Conservation (phyloP, 1,140 invertebrate genomes). For the Nebria ingens region DNA sequence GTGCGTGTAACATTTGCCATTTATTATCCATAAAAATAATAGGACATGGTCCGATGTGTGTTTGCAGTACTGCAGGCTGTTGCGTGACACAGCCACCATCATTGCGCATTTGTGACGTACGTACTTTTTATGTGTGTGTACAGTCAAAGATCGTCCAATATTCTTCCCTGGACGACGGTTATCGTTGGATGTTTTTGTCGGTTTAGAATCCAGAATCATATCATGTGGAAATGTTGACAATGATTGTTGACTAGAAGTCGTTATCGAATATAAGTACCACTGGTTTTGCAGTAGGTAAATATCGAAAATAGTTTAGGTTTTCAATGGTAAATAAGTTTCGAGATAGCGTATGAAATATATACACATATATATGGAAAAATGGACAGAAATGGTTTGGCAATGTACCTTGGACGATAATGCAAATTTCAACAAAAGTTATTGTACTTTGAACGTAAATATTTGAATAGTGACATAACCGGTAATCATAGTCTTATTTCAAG, state of each 20-base stretch:
- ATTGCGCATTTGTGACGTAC: not conserved
- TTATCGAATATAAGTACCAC: too few species aligned
- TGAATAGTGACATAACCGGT: too few species aligned
- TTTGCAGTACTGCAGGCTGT: not conserved
- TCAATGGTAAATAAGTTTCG: not conserved
- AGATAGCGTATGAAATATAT: not conserved
- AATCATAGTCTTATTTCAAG: too few species aligned
- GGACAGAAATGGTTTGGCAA: not conserved
- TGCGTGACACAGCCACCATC: too few species aligned
- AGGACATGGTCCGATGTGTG: not conserved
- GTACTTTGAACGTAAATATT: too few species aligned
- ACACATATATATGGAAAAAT: not conserved
- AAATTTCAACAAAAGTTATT: not conserved
- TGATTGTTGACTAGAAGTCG: not conserved
- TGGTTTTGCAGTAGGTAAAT: too few species aligned
- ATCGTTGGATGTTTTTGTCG: too few species aligned
- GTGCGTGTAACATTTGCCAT: not conserved
- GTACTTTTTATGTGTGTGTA: not conserved
- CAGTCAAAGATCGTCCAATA: not conserved
- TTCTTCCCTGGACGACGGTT: not conserved
- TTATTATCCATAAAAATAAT: slow-evolving; percentile 1
- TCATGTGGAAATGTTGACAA: not conserved
- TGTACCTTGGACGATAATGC: not conserved
- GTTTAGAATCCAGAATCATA: not conserved
- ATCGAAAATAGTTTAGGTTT: too few species aligned